A percentile compares a stretch with the other conserved stretches of the same genome.
phyloP scores from a whole-genome alignment of 2,888 invertebrate genomes.

The Xanthia icteritia region DNA sequence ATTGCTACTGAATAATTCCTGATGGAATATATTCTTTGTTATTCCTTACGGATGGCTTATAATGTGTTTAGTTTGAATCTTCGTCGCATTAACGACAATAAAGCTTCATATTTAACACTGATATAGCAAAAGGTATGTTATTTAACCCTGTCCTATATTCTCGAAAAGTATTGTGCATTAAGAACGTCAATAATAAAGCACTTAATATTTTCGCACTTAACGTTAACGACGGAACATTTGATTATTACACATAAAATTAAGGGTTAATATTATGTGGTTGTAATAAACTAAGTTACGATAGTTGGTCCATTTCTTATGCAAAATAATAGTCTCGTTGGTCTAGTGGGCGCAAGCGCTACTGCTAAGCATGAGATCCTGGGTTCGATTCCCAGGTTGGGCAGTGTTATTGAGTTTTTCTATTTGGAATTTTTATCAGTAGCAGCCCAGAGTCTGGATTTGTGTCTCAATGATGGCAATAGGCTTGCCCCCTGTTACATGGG shows the following conservation, averaged over 20 bases:
- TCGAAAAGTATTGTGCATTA: conserved; percentile 22
- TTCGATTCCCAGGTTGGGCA: no score
- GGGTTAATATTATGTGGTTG: conserved; percentile 10
- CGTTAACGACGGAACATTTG: conserved; percentile 27
- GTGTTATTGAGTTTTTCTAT: no score
- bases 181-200: conserved; percentile 39
- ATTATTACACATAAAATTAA: conserved; percentile 9
- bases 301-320: background rate
- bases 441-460: no score
- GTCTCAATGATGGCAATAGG: no score
- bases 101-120: background rate
- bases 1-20: background rate
- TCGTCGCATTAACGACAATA: background rate
- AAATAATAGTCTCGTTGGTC: background rate
- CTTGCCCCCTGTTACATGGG: no score
- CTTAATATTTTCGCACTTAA: conserved; percentile 36
- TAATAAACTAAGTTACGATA: conserved; percentile 7
- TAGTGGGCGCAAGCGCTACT: no score
- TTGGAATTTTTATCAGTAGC: no score
- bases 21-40: no score
- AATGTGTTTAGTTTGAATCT: background rate
- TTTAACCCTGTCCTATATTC: background rate
- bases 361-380: no score
- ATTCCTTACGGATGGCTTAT: no score
- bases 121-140: background rate